Conservation (phyloP, 1,140 invertebrate species). For the Wiebesia pumilae region DNA sequence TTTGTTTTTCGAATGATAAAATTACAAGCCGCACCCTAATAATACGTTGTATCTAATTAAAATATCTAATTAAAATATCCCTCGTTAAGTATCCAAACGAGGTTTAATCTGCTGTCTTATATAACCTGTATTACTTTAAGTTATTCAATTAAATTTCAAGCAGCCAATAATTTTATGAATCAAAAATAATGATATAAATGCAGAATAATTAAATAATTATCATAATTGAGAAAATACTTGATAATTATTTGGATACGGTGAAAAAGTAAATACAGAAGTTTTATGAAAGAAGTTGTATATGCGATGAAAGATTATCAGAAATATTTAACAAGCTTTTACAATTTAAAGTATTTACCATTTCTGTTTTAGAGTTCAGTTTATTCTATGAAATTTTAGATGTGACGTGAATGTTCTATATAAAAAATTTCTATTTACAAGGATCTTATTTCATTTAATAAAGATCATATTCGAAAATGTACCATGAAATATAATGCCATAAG, state of each 20-base stretch:
- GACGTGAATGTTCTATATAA: neutral
- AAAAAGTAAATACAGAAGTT: neutral
- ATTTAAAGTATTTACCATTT: neutral
- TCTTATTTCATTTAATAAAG: no score
- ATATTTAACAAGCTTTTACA: neutral
- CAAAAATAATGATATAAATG: neutral
- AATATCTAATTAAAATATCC: conserved; percentile 16
- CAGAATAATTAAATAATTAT: neutral
- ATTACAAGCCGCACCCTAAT: neutral
- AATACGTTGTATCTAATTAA: conserved; percentile 4
- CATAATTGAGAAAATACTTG: neutral
- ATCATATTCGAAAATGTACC: no score
- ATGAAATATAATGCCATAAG: no score
- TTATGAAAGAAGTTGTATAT: neutral
- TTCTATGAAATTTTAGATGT: neutral
- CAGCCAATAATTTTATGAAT: neutral
- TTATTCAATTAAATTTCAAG: neutral
- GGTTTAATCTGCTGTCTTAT: neutral
- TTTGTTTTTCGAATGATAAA: neutral
- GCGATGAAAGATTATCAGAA: neutral
- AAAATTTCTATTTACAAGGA: no score
- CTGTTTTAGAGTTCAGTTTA: neutral
- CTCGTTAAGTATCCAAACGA: neutral
- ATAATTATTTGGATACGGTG: neutral
- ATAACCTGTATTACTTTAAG: neutral